Base-by-base conservation (phyloP, 2,113 vertebrate species). In the Hemiprocne comata region DNA sequence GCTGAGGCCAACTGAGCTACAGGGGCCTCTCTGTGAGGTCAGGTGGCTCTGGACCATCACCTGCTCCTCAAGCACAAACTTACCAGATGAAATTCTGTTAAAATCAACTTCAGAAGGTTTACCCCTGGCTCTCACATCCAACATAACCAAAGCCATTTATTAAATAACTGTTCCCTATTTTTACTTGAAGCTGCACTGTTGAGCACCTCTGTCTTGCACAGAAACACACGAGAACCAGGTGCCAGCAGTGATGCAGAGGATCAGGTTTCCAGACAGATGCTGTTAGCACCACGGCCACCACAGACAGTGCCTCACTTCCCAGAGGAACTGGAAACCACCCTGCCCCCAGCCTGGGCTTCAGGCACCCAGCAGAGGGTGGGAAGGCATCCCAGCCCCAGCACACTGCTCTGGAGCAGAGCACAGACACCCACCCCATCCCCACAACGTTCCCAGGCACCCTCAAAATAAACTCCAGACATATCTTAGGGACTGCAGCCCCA, bases 161-260 rank as follows among this genome's bases (percentile, higher is more conserved):
- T 4, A 31, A 69, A 19, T 2, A 77, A 54, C 14, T 17, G 34
- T 6, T 57, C 72, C 53, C 34, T 77, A 3, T 18, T 44, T 33
- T 29, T 11, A n/a, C n/a, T 60, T 29, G 16, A 33, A 28, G 60
- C 13, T 36, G 34, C 21, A 3, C 38, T 23, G n/a, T 4, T 46
- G 24, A 46, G 31, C 11, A 4, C 46, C 74, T 40, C 33, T 62
- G 44, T 34, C 67, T 23, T 13, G 33, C 36, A 40, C 33, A 18
- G 9, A 24, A 58, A 58, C 2, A 5, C 13, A 8, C 1, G 10
- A 64, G 51, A 58, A 24, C 14, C 48, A 70, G 62, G 61, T 57
- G 19, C 10, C 1, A 5, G 34, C 53, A 54, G 28, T 36, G 51
- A 46, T 1, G 10, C 20, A 24, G 38, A 28, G 0, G 4, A 34